Percentiles rank a stretch among this genome's conserved stretches.
Conservation (phyloP, 1,140 invertebrate genomes). For the Trinorchestia longiramus region DNA sequence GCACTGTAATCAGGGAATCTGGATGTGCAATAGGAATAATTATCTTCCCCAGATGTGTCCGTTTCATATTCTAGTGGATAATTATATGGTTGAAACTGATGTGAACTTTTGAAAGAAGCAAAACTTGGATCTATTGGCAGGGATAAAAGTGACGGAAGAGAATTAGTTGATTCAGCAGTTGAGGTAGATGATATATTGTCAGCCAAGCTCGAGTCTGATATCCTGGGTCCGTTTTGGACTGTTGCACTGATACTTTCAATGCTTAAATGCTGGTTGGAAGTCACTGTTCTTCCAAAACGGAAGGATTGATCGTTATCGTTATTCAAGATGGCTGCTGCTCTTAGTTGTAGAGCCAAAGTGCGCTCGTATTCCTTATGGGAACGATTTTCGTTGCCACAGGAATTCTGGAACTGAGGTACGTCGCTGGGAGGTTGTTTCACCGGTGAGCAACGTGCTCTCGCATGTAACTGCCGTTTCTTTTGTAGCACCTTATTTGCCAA, state of each 20-base stretch:
- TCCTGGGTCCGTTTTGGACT: neutral
- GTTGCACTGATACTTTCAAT: neutral
- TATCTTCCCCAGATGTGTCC: neutral
- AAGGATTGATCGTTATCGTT: slow-evolving; percentile 3
- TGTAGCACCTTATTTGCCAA: slow-evolving; percentile 12
- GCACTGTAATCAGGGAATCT: neutral
- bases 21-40: neutral
- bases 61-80: neutral
- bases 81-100: neutral
- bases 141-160: slow-evolving; percentile 2
- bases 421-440: neutral
- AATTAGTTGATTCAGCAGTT: neutral
- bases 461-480: neutral
- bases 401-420: neutral
- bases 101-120: slow-evolving; percentile 10
- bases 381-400: neutral
- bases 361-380: neutral
- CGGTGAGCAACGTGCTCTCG: neutral
- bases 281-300: neutral
- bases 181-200: neutral
- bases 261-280: neutral
- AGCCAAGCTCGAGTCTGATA: neutral
- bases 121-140: slow-evolving; percentile 6
- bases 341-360: slow-evolving; percentile 41
- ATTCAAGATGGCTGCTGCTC: slow-evolving; percentile 29